Conservation (phyloP, 2,888 invertebrate species). For the Heliconius ismenius region DNA sequence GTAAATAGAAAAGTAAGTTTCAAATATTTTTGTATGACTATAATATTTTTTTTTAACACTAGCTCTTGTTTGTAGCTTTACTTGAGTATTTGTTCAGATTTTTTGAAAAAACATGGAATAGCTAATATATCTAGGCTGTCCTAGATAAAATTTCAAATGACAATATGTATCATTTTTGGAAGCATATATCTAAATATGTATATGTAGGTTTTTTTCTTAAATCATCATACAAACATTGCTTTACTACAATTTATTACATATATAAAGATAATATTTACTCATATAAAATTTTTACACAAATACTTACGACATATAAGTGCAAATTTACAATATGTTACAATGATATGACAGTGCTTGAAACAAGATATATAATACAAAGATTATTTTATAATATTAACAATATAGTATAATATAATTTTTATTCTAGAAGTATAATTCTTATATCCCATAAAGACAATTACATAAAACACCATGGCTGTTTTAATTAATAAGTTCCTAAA, state of each 20-base stretch:
- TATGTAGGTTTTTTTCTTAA: neutral
- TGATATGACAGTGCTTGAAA: conserved; percentile 22
- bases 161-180: neutral
- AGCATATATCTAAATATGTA: neutral
- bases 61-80: neutral
- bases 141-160: neutral
- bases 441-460: neutral
- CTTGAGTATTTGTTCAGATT: neutral
- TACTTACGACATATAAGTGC: conserved; percentile 23
- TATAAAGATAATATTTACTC: neutral
- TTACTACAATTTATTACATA: neutral
- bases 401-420: neutral
- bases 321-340: conserved; percentile 36
- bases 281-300: conserved; percentile 10
- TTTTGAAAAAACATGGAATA: neutral
- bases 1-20: conserved; percentile 27
- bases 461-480: neutral
- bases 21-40: conserved; percentile 1
- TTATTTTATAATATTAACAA: conserved; percentile 2
- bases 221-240: neutral
- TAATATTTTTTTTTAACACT: conserved; percentile 6
- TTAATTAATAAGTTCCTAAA: neutral
- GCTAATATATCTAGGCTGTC: neutral
- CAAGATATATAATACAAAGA: conserved; percentile 24
- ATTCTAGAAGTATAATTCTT: conserved; percentile 4